These are phyloP conservation scores for Genyomyrus donnyi DNA, from an alignment of 2,113 vertebrate species.

Conservation along the genomic window DNA sequence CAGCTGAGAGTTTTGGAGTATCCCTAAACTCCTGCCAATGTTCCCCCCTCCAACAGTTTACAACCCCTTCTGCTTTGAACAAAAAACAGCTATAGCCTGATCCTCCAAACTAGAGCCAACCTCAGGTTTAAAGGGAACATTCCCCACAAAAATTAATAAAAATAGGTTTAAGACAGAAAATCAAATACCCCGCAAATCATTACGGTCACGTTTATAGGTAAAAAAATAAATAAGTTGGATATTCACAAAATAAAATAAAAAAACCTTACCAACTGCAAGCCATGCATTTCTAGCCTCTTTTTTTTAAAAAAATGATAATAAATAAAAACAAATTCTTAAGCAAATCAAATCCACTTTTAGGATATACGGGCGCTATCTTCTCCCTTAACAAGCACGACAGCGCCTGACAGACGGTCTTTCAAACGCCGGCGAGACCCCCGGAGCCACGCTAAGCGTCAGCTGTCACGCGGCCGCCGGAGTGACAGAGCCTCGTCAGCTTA, in stretches of 20 bases:
- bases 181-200: background rate
- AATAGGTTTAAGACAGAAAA: background rate
- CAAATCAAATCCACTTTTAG: conserved; percentile 4
- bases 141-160: background rate
- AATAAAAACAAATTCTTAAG: conserved; percentile 2
- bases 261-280: background rate
- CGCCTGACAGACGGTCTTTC: conserved; percentile 13
- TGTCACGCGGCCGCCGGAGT: conserved; percentile 63
- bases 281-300: background rate
- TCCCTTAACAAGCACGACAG: conserved; percentile 17
- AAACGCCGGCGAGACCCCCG: conserved; percentile 2
- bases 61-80: background rate
- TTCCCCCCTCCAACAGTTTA: background rate
- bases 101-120: background rate
- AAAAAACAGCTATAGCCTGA: background rate
- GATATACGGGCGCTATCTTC: background rate
- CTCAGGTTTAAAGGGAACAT: background rate
- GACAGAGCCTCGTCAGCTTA: conserved; percentile 66
- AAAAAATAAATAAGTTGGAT: background rate
- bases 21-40: background rate
- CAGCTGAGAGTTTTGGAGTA: background rate
- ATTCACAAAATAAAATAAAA: background rate
- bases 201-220: background rate
- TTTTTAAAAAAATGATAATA: background rate
- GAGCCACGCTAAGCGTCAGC: conserved; percentile 61